Evolutionary conservation across 2,113 vertebrate genomes (phyloP), one percentile per base, ranked within the genome.

Genomic region (Capreolus pygargus): DNA sequence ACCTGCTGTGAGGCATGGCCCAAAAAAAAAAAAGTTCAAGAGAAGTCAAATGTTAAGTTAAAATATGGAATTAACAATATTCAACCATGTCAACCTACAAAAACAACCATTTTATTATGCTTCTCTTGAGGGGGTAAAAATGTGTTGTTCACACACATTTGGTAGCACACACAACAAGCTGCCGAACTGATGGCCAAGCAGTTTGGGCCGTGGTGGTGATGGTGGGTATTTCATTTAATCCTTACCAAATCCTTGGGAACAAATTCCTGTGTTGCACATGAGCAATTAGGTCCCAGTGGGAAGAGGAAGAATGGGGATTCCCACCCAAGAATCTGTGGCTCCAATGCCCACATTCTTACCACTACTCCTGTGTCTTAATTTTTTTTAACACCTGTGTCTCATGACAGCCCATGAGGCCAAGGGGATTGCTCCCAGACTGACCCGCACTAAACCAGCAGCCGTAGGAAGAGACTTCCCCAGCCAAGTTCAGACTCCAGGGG

Each of bases 391-490:
- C 13, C 9, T 16, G 0, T 2, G 23, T 87, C 21, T 47, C 54
- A 28, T 8, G 55, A 33, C 6, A 86, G 33, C 85, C 81, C 15
- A 28, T 15, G 27, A 25, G 2, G 67, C 52, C 54, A 12, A n/a
- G 25, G 23, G 28, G 36, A 55, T 13, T 6, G 1, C 27, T 45
- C 11, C 45, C 43, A 78, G 82, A 28, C 52, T n/a, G 50, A 67
- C 11, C 2, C 0, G 2, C 76, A 14, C 19, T 30, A 39, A 33
- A 39, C 28, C 16, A 21, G 15, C 30, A 6, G 25, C 27, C 2
- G 1, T 16, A n/a, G 5, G 12, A 23, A 82, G 30, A 45, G 12
- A 27, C 43, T 52, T 87, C 33, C 52, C 13, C 50, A 82, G 60
- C 43, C 25, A 16, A 8, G 2, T 6, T 19, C 79, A 78, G 64